phyloP scores from a whole-genome alignment of 1,140 invertebrate genomes.

The Monomorium pharaonis region DNA sequence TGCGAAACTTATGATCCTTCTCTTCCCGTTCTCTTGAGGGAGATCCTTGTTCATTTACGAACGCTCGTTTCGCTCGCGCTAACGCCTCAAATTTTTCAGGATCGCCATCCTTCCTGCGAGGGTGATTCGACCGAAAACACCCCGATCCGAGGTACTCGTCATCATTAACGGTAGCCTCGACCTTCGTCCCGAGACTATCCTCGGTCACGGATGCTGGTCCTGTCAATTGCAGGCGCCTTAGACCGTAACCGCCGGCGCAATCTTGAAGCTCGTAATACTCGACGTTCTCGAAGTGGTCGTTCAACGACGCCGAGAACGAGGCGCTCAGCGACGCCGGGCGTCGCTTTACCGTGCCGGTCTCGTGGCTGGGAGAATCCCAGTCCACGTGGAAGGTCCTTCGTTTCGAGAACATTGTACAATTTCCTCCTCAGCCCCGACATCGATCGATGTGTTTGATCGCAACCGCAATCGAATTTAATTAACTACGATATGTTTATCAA shows the following conservation, averaged over 20 bases:
- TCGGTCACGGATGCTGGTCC: neutral
- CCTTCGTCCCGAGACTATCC: neutral
- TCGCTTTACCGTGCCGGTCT: slow-evolving; percentile 88
- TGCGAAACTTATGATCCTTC: neutral
- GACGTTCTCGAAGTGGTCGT: slow-evolving; percentile 68
- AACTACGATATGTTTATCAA: neutral
- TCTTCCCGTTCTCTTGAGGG: neutral
- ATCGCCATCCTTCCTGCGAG: slow-evolving; percentile 25
- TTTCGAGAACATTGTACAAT: slow-evolving; percentile 59
- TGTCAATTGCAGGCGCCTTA: slow-evolving; percentile 60
- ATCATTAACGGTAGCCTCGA: slow-evolving; percentile 30
- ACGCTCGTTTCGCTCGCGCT: neutral
- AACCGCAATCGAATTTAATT: neutral
- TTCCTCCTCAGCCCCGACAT: slow-evolving; percentile 3
- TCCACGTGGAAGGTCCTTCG: slow-evolving; percentile 84
- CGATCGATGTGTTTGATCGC: neutral
- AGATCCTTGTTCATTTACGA: neutral
- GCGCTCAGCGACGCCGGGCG: slow-evolving; percentile 84
- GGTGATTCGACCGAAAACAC: neutral
- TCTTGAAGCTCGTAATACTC: slow-evolving; percentile 74
- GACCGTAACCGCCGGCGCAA: slow-evolving; percentile 64
- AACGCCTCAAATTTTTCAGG: slow-evolving; percentile 25
- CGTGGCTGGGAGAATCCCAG: slow-evolving; percentile 89
- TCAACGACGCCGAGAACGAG: slow-evolving; percentile 39
- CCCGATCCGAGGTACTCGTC: slow-evolving; percentile 51